These are phyloP conservation scores for Drosophila tristis DNA, from an alignment of 1,140 invertebrate species.

Conservation along the genomic window DNA sequence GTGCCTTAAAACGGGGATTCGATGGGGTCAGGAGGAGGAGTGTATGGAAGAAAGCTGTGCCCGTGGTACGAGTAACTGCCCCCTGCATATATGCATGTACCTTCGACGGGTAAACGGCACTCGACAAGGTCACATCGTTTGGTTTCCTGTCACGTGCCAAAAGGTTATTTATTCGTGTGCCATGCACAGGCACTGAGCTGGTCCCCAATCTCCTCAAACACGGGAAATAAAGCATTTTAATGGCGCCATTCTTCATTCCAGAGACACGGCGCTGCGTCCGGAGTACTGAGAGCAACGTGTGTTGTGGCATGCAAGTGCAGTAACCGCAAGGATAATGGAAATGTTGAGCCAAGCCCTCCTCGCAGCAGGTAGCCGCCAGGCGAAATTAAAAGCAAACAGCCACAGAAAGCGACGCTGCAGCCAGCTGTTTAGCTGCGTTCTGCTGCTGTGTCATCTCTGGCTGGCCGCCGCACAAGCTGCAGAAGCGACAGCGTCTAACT, in stretches of 20 bases:
- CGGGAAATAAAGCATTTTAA: constrained; percentile 15
- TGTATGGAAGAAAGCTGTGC: too few species aligned
- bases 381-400: constrained; percentile 73
- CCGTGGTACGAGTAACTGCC: too few species aligned
- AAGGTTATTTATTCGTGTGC: constrained; percentile 58
- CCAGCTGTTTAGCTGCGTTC: constrained; percentile 24
- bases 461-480: constrained; percentile 20
- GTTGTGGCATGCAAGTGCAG: constrained; percentile 60
- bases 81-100: not conserved
- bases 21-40: too few species aligned
- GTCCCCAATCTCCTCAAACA: constrained; percentile 2
- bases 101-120: constrained; percentile 7
- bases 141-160: constrained; percentile 54
- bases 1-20: too few species aligned
- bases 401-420: constrained; percentile 67
- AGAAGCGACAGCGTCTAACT: not conserved
- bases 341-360: constrained; percentile 57
- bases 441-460: constrained; percentile 48
- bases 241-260: constrained; percentile 47
- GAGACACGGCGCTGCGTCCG: constrained; percentile 16
- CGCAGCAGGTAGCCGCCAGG: constrained; percentile 16
- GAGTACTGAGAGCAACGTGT: not conserved
- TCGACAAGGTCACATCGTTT: constrained; percentile 37
- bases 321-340: constrained; percentile 51
- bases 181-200: constrained; percentile 20